Evolutionary conservation across 2,113 vertebrate species (phyloP), one percentile per base, ranked within the genome.

Genomic region (Progne subis): DNA sequence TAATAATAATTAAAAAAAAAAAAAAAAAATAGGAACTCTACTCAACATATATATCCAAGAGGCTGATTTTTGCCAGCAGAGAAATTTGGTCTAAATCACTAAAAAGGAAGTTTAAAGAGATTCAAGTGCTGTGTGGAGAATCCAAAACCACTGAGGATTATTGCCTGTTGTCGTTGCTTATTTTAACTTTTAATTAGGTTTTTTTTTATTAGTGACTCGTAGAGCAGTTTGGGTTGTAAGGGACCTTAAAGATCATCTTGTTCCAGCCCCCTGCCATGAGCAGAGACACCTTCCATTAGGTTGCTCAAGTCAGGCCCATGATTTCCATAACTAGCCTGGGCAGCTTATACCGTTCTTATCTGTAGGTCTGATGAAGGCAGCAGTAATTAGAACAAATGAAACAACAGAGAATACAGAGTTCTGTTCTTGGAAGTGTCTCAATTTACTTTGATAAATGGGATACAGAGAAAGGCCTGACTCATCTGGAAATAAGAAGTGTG

Each of bases 81-180:
- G 12, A 65, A 60, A 80, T 23, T 60, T 3, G 1, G 2, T 82
- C 28, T 82, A 80, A 87, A 65, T 16, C 49, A 74, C 28, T 14
- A 26, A 18, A 76, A 47, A 55, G 6, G 6, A 82, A 15, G 3
- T 34, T 21, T 55, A 47, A 76, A 41, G 20, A 34, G 6, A 18
- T 26, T 18, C 0, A 55, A 69, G 2, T 25, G 55, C 34, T 69
- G 7, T 0, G 0, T 43, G 20, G 14, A 47, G 14, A 61, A 69
- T 69, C 20, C 41, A 61, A 53, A 76, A 26, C 9, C 17, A 47
- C 17, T 26, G 47, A 69, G 39, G 6, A 23, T 18, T 26, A 26
- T 31, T 0, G 1, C 34, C 12, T 41, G 5, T 31, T 76, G 14
- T 21, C 19, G 13, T 19, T 31, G 25, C 9, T 49, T 29, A 15